Evolutionary conservation across 1,140 invertebrate genomes (phyloP).

Genomic region (Periplaneta americana): DNA sequence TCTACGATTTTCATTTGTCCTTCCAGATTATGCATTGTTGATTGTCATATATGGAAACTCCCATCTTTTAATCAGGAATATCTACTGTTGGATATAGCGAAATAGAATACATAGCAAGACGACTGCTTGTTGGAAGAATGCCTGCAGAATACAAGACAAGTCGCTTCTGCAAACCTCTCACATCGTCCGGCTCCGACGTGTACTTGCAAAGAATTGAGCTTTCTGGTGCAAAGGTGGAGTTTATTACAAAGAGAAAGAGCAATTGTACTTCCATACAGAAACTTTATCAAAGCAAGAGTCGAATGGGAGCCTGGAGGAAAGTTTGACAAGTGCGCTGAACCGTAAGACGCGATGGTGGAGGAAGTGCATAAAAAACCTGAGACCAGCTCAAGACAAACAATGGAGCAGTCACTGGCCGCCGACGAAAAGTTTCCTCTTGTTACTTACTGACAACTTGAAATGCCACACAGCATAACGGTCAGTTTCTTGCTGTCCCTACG

Average conservation of each 20-base stretch:
- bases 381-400: neutral
- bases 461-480: neutral
- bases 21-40: too few species aligned
- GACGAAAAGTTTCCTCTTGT: neutral
- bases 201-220: too few species aligned
- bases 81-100: too few species aligned
- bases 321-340: neutral
- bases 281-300: neutral
- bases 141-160: too few species aligned
- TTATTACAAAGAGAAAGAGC: neutral
- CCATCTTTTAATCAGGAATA: too few species aligned
- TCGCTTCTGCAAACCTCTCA: too few species aligned
- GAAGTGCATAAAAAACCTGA: neutral
- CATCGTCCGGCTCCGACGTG: too few species aligned
- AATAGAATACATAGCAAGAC: too few species aligned
- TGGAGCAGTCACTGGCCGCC: neutral
- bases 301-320: neutral
- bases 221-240: too few species aligned
- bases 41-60: too few species aligned
- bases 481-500: neutral
- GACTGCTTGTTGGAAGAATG: too few species aligned
- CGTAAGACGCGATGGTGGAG: neutral
- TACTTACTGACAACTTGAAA: neutral
- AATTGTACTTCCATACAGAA: neutral
- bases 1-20: too few species aligned